Evolutionary conservation across 2,797 vertebrate genomes (phyloP).

Genomic region (Buceros bicornis): DNA sequence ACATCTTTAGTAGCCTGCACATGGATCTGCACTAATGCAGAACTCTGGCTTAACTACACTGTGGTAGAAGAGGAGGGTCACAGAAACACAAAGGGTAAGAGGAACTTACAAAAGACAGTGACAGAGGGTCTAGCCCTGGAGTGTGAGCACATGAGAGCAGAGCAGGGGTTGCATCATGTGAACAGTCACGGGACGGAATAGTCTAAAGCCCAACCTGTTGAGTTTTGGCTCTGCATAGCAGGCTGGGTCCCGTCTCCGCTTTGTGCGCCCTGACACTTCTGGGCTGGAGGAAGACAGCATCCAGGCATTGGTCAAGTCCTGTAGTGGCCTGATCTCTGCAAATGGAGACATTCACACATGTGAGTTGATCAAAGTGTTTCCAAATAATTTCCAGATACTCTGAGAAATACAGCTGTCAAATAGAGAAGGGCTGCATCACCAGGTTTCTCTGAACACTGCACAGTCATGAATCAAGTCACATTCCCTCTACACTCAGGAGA

Average conservation of each 20-base stretch:
- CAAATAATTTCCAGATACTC: background rate
- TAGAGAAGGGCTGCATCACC: background rate
- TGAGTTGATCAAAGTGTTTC: background rate
- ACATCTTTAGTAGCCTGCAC: background rate
- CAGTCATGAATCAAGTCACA: background rate
- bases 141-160: background rate
- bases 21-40: background rate
- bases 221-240: constrained; percentile 70
- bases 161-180: background rate
- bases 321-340: constrained; percentile 59
- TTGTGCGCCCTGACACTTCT: background rate
- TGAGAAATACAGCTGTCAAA: background rate
- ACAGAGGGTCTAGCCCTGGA: background rate
- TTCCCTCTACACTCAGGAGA: background rate
- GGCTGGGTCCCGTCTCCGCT: background rate
- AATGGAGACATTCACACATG: background rate
- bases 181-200: background rate
- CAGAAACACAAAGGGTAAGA: background rate
- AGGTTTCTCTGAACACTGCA: background rate
- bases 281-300: background rate
- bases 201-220: constrained; percentile 51
- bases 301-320: constrained; percentile 57
- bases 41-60: background rate
- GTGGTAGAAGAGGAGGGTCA: background rate
- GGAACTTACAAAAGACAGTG: background rate